Conservation (phyloP, 2,113 vertebrate species). For the Phaethon lepturus region DNA sequence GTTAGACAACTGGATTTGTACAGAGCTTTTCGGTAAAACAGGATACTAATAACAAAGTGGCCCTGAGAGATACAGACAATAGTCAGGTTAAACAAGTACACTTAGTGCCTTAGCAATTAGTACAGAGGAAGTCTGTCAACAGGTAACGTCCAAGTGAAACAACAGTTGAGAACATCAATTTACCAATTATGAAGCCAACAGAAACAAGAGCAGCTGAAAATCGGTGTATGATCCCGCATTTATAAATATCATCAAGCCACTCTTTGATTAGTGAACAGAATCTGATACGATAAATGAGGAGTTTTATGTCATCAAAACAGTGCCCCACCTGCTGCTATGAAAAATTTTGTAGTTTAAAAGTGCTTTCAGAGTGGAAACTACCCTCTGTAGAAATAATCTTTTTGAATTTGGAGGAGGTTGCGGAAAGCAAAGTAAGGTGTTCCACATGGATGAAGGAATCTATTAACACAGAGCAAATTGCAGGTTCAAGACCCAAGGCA, state of each 20-base stretch:
- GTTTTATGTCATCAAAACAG: not conserved
- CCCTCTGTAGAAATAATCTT: not conserved
- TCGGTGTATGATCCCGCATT: not conserved
- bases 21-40: not conserved
- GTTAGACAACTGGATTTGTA: not conserved
- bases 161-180: not conserved
- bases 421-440: not conserved
- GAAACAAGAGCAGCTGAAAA: not conserved
- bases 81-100: not conserved
- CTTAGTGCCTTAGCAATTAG: not conserved
- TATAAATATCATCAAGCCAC: not conserved
- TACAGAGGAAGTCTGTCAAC: not conserved
- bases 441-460: not conserved
- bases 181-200: not conserved
- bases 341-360: not conserved
- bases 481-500: not conserved
- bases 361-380: not conserved
- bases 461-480: slow-evolving; percentile 17
- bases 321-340: not conserved
- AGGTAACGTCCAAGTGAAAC: not conserved
- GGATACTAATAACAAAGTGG: not conserved
- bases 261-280: not conserved
- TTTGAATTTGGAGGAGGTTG: not conserved
- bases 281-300: not conserved
- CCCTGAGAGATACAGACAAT: not conserved